Base-by-base conservation (phyloP, 2,113 vertebrate genomes). In the Chionis minor region DNA sequence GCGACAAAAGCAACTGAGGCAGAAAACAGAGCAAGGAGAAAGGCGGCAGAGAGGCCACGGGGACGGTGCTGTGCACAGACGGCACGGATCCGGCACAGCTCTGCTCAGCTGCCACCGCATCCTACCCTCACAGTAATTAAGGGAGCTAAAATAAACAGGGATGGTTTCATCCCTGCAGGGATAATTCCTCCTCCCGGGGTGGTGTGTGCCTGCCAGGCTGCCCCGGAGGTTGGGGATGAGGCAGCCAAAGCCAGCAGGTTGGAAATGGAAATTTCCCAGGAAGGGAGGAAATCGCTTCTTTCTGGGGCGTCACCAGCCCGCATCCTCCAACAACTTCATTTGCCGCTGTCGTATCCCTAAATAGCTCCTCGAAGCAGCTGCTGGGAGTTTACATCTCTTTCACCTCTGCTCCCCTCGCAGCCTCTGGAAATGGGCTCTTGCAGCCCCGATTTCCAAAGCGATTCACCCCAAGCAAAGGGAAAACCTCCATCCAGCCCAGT, bases 51-150 rank as follows among this genome's bases (percentile, higher is more conserved):
- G 65, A 33, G 42, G 44, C 61, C 49, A 28, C 0, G 0, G 51
- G 54, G 78, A 45, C 4, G 32, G 23, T 35, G 72, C 59, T 49
- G 63, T 13, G 80, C 17, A 2, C 0, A 1, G 40, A 19, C 1
- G 12, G 80, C 35, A 33, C 0, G 0, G 74, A 30, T 44, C 54
- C 0, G 2, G 56, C 22, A 4, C 27, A 22, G 82, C 42, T 66
- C 45, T 0, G 0, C 69, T 70, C 38, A 0, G 1, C 77, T 86
- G 44, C 71, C 70, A 73, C 61, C 8, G 0, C 0, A 0, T 61
- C 70, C 69, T 38, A 15, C 61, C 86, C 49, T 69, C 44, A 11
- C 4, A 3, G 65, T 38, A 69, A 85, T 61, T n/a, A 69, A 81
- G 6, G 28, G 56, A 87, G 49, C 49, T 84, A 66, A 91, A 94